Percentiles rank a stretch among this genome's conserved stretches.
Evolutionary conservation across 1,140 invertebrate species (phyloP).

Genomic region (Zophobas morio): DNA sequence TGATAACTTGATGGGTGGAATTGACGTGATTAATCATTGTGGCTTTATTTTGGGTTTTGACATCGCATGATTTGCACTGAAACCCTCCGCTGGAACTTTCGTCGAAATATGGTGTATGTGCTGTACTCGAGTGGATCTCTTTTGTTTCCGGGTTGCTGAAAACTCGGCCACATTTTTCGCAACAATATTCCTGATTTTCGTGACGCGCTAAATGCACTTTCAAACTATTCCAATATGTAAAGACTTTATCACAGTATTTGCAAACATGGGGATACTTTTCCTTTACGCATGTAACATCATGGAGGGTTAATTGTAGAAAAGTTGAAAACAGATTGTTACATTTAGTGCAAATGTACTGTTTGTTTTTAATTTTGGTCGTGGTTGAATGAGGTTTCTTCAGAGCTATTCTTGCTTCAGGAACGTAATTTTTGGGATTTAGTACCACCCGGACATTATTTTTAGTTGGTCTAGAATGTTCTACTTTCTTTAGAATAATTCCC

Average conservation of each 20-base stretch:
- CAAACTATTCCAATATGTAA: conserved; percentile 25
- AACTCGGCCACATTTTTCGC: conserved; percentile 44
- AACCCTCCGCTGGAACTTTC: background rate
- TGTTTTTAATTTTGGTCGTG: too few relatives aligned
- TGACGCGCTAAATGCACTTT: conserved; percentile 47
- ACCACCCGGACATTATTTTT: too few relatives aligned
- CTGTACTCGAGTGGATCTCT: conserved; percentile 32
- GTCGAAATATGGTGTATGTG: conserved; percentile 47
- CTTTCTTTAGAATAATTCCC: too few relatives aligned
- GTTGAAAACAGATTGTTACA: conserved; percentile 3
- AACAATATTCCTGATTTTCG: conserved; percentile 40
- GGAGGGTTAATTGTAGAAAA: background rate
- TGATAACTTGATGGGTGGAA: background rate
- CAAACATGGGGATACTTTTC: conserved; percentile 27
- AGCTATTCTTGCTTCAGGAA: too few relatives aligned
- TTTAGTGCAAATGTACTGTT: background rate
- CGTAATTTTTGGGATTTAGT: too few relatives aligned
- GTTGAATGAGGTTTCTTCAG: too few relatives aligned
- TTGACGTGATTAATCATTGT: background rate
- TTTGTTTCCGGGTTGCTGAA: conserved; percentile 39
- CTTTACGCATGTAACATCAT: background rate
- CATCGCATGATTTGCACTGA: conserved; percentile 43
- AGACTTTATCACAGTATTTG: conserved; percentile 50
- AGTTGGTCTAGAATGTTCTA: too few relatives aligned
- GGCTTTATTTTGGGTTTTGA: background rate